A percentile compares a stretch with the other conserved stretches of the same genome.
Evolutionary conservation across 2,113 vertebrate species (phyloP).

Genomic region (Grus americana): DNA sequence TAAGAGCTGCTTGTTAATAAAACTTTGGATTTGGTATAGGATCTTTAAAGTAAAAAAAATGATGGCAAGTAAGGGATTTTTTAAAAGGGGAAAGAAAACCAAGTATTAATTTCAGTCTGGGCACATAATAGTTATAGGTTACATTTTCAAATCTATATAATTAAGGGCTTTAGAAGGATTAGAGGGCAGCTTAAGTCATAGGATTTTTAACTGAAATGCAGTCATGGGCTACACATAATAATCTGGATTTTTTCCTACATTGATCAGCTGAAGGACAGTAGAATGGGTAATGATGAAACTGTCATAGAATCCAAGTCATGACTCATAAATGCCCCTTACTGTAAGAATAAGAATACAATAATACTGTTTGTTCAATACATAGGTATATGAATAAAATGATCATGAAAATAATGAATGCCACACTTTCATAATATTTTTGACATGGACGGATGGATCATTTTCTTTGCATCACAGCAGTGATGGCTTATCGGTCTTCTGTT

Average conservation of each 20-base stretch:
- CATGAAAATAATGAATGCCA: not conserved
- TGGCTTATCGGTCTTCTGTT: not conserved
- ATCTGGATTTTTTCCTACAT: constrained; percentile 51
- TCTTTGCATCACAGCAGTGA: not conserved
- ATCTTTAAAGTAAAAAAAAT: not conserved
- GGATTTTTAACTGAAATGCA: constrained; percentile 28
- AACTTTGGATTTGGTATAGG: not conserved
- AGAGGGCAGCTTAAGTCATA: constrained; percentile 50
- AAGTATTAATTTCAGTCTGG: constrained; percentile 51
- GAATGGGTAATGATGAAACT: not conserved
- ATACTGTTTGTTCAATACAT: not conserved
- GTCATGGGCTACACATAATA: constrained; percentile 25
- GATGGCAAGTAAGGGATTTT: not conserved
- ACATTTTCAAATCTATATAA: constrained; percentile 58
- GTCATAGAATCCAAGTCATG: not conserved
- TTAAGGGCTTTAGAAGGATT: constrained; percentile 61
- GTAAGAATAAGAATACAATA: not conserved
- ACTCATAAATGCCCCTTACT: constrained; percentile 24
- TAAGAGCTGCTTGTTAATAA: constrained; percentile 11
- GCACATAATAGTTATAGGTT: constrained; percentile 43
- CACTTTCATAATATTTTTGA: not conserved
- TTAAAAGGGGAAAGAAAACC: not conserved
- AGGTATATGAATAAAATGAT: not conserved
- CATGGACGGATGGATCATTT: not conserved
- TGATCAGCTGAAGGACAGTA: constrained; percentile 2